Evolutionary conservation across 2,888 invertebrate genomes (phyloP).

Genomic region (Nowickia ferox): DNA sequence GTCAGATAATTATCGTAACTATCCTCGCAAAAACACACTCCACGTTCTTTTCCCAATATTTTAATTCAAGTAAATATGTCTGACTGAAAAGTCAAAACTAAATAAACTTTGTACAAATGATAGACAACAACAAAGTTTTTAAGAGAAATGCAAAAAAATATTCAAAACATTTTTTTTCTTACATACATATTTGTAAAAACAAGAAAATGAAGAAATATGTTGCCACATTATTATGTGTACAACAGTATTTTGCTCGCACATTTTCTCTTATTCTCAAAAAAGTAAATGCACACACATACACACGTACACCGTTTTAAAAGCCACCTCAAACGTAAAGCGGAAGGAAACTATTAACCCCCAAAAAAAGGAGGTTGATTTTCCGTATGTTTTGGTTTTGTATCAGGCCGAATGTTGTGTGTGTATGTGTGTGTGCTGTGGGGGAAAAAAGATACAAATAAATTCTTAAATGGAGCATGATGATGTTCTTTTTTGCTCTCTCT

Average conservation of each 20-base stretch:
- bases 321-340: constrained; percentile 1
- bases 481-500: constrained; percentile 27
- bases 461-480: constrained; percentile 62
- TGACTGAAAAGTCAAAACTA: constrained; percentile 46
- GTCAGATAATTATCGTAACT: not conserved
- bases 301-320: not conserved
- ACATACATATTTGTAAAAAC: not conserved
- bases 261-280: constrained; percentile 4
- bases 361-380: constrained; percentile 2
- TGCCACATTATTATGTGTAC: constrained; percentile 66
- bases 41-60: constrained; percentile 32
- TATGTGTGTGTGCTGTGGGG: not conserved
- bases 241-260: constrained; percentile 27
- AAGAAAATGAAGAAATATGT: constrained; percentile 62
- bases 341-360: not conserved
- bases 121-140: constrained; percentile 46
- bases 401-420: not conserved
- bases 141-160: not conserved
- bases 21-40: not conserved
- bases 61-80: constrained; percentile 42
- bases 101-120: constrained; percentile 38
- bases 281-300: not conserved
- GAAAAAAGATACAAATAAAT: constrained; percentile 49
- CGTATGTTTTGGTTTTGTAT: not conserved
- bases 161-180: not conserved